Evolutionary conservation across 2,113 vertebrate genomes (phyloP), one percentile per base, ranked within the genome.

Genomic region (Podarcis raffonei): DNA sequence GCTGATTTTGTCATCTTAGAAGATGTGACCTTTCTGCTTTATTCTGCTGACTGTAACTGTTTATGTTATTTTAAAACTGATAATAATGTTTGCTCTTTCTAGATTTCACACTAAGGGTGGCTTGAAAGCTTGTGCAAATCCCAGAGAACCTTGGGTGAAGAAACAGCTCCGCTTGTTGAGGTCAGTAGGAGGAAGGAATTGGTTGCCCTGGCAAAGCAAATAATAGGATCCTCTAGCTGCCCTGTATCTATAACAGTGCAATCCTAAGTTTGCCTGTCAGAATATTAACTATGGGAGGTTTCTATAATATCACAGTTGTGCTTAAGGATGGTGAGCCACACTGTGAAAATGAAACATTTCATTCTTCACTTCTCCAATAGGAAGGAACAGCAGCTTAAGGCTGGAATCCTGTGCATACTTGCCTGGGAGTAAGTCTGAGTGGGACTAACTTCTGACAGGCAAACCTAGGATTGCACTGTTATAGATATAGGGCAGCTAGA

Each of bases 251-350:
- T 42, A 42, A 42, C 42, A 42, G 42, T 42, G 42, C 42, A 42
- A 42, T 42, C 42, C 42, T 42, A 42, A 7, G 6, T 42, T 42
- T 42, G 42, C 42, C 42, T 57, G 18, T 5, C 37, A 79, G 53
- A 7, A 12, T 9, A 25, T 27, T n/a, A 59, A 75, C n/a, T 53
- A 65, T 35, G 25, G 83, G 71, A 75, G 48, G 71, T 25, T 68
- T 3, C 25, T 65, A 59, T 1, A 48, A 87, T 80, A 72, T 23
- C 20, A 0, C 4, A 11, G n/a, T 3, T 4, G 9, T 35, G 6
- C 48, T 25, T 4, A 30, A 39, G 65, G 32, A 37, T n/a, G 13
- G 22, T 77, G 12, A n/a, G 80, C 18, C 62, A 77, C 32, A 13
- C 20, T 78, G 78, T 77, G 35, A 30, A 83, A 75, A n/a, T 66